Conservation (phyloP, 2,797 vertebrate species). For the Diplodus puntazzo region DNA sequence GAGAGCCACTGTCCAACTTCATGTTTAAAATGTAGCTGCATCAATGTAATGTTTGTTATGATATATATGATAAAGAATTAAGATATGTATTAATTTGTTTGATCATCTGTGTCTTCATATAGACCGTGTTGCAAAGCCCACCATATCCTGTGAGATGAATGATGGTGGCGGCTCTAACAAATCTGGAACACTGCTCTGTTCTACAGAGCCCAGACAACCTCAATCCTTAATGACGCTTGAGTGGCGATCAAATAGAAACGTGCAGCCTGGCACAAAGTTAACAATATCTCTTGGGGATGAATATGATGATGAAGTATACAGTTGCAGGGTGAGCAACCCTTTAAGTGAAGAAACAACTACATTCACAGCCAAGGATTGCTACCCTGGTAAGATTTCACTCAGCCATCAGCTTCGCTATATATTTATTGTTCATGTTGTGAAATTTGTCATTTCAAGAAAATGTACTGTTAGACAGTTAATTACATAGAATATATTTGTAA, state of each 20-base stretch:
- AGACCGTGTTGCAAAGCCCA: constrained; percentile 67
- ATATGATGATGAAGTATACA: constrained; percentile 52
- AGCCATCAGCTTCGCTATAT: accelerated
- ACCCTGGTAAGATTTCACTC: constrained; percentile 54
- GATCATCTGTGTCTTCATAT: background rate
- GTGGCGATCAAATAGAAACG: constrained; percentile 42
- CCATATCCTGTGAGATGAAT: constrained; percentile 63
- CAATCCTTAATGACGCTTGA: background rate
- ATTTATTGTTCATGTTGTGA: background rate
- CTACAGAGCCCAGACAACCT: background rate
- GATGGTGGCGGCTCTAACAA: background rate
- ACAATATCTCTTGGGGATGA: constrained; percentile 27
- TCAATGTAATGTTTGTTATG: background rate
- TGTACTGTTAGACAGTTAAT: background rate
- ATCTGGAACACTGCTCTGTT: constrained; percentile 59
- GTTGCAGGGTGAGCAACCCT: constrained; percentile 67
- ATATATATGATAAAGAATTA: background rate
- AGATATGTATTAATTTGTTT: background rate
- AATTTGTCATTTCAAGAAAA: background rate
- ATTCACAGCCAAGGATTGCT: constrained; percentile 70
- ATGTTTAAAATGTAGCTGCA: background rate
- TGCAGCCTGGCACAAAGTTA: constrained; percentile 21
- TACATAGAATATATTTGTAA: background rate
- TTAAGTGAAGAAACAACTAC: constrained; percentile 21
- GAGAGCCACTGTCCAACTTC: no score